These are phyloP conservation scores for Margarornis squamiger DNA, from an alignment of 2,797 vertebrate genomes.

Conservation along the genomic window DNA sequence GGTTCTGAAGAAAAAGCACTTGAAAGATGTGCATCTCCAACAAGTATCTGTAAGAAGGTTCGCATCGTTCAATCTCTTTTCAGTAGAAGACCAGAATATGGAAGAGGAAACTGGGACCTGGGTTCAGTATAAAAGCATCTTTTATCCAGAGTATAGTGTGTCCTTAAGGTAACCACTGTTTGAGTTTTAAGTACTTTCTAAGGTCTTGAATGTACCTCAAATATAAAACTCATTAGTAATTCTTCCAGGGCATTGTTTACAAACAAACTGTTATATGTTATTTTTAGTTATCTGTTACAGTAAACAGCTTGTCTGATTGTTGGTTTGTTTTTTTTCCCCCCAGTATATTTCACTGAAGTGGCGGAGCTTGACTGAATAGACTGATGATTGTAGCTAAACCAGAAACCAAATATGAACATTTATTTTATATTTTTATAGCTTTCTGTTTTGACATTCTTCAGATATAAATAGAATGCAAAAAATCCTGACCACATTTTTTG, in stretches of 20 bases:
- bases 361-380: background rate
- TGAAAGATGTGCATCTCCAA: slow-evolving; percentile 83
- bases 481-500: background rate
- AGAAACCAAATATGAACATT: slow-evolving; percentile 1
- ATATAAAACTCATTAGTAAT: background rate
- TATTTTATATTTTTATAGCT: slow-evolving; percentile 25
- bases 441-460: slow-evolving; percentile 27
- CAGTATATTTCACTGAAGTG: background rate
- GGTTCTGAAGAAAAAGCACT: slow-evolving; percentile 88
- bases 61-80: slow-evolving; percentile 91
- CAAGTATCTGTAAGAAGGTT: slow-evolving; percentile 92
- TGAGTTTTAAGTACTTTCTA: slow-evolving; percentile 1
- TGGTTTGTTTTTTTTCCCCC: background rate
- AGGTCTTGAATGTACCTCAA: background rate
- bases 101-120: slow-evolving; percentile 81
- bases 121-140: slow-evolving; percentile 90
- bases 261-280: slow-evolving; percentile 4
- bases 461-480: background rate
- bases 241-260: background rate
- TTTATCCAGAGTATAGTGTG: slow-evolving; percentile 86
- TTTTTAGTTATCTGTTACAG: slow-evolving; percentile 23
- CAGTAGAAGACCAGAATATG: slow-evolving; percentile 71
- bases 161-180: slow-evolving; percentile 84
- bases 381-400: background rate
- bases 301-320: background rate